These are phyloP conservation scores for Penaeus monodon DNA, from an alignment of 2,888 invertebrate species.

Conservation along the genomic window DNA sequence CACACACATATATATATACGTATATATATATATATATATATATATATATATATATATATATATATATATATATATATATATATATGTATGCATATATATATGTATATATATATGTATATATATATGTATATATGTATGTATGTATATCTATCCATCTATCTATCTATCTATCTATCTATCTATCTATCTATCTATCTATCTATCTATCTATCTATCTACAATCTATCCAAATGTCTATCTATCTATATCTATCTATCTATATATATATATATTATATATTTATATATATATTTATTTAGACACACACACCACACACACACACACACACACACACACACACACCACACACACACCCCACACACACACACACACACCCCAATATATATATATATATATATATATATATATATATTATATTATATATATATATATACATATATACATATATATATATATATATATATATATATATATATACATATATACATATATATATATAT, in stretches of 20 bases:
- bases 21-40: background rate
- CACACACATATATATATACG: too few species aligned
- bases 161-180: background rate
- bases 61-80: slow-evolving; percentile 5
- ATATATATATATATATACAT: too few species aligned
- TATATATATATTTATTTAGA: too few species aligned
- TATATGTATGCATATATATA: slow-evolving; percentile 13
- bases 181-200: background rate
- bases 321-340: too few species aligned
- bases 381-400: too few species aligned
- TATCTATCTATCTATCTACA: slow-evolving; percentile 5
- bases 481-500: too few species aligned
- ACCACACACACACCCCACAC: too few species aligned
- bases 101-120: slow-evolving; percentile 5
- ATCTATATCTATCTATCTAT: slow-evolving; percentile 1
- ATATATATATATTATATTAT: too few species aligned
- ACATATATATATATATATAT: too few species aligned
- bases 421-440: too few species aligned
- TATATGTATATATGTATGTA: background rate
- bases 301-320: too few species aligned
- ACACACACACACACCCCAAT: too few species aligned
- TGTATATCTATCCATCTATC: background rate
- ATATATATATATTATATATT: background rate
- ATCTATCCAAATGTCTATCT: slow-evolving; percentile 4
- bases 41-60: slow-evolving; percentile 5